Conservation (phyloP, 2,797 vertebrate genomes). For the Alauda arvensis region DNA sequence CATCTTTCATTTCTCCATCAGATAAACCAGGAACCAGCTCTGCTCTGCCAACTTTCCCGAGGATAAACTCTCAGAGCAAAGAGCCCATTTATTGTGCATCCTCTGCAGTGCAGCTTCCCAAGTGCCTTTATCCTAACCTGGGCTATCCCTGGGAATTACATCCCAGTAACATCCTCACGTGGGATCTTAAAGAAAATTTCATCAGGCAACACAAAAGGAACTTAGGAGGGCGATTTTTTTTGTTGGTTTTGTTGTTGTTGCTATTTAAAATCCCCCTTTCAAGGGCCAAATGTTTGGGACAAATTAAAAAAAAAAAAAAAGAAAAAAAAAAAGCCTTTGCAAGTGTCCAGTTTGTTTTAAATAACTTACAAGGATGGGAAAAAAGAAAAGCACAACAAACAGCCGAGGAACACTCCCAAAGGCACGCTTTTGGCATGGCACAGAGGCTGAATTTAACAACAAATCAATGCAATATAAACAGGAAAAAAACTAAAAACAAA, state of each 20-base stretch:
- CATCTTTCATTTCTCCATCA: slow-evolving; percentile 21
- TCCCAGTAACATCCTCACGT: accelerated
- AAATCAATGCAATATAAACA: slow-evolving; percentile 62
- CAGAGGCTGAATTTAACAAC: slow-evolving; percentile 54
- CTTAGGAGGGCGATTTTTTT: not conserved
- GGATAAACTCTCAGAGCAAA: slow-evolving; percentile 18
- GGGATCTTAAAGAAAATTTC: not conserved
- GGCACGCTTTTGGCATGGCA: slow-evolving; percentile 52
- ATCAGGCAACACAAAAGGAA: not conserved
- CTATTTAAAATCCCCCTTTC: not conserved
- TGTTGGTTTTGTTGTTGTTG: not conserved
- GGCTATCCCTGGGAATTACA: not conserved
- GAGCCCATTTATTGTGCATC: slow-evolving; percentile 28
- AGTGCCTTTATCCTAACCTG: not conserved
- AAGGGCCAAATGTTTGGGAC: not conserved
- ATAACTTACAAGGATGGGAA: slow-evolving; percentile 4
- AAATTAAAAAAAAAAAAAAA: not conserved
- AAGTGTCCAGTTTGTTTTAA: slow-evolving; percentile 11
- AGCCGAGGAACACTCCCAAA: slow-evolving; percentile 43
- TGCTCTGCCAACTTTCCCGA: slow-evolving; percentile 23
- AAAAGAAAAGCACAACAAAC: slow-evolving; percentile 3
- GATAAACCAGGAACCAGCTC: slow-evolving; percentile 34
- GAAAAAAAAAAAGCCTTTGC: not conserved
- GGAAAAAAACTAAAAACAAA: slow-evolving; percentile 45
- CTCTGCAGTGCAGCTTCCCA: not conserved